phyloP scores from a whole-genome alignment of 2,888 invertebrate genomes.

The Lordiphosa fenestrarum region DNA sequence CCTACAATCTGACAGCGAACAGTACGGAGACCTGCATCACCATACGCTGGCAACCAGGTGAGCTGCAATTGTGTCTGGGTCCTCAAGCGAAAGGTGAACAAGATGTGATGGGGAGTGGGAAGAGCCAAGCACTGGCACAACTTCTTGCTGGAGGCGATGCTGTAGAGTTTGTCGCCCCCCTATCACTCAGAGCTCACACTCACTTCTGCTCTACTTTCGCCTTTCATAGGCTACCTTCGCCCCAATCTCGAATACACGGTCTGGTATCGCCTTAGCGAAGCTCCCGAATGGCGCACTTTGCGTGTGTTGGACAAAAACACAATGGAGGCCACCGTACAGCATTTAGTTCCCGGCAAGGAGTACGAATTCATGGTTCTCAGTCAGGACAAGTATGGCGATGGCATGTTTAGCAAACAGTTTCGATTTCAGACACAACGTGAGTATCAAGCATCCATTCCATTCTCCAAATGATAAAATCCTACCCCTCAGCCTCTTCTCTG shows the following conservation, averaged over 20 bases:
- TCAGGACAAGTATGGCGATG: constrained; percentile 92
- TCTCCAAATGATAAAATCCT: not conserved
- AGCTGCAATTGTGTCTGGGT: constrained; percentile 25
- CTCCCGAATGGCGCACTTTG: constrained; percentile 91
- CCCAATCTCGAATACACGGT: constrained; percentile 90
- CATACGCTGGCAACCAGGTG: constrained; percentile 89
- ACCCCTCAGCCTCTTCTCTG: constrained; percentile 28
- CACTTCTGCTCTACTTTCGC: not conserved
- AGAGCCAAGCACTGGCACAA: too few species aligned
- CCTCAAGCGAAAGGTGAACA: not conserved
- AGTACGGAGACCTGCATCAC: constrained; percentile 87
- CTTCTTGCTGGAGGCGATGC: too few species aligned
- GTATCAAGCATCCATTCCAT: not conserved
- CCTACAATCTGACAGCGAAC: constrained; percentile 90
- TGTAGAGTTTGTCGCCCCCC: too few species aligned
- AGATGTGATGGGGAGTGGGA: constrained; percentile 1
- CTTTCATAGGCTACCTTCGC: constrained; percentile 84
- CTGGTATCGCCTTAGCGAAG: constrained; percentile 90
- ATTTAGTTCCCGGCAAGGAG: constrained; percentile 87
- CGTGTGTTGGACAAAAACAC: constrained; percentile 86
- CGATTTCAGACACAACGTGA: constrained; percentile 86
- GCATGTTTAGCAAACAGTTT: constrained; percentile 92
- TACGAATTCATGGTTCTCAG: constrained; percentile 96
- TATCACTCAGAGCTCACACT: too few species aligned
- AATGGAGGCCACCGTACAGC: constrained; percentile 89